Evolutionary conservation across 1,140 invertebrate genomes (phyloP), one percentile per base, ranked within the genome.

Genomic region (Drosophila biarmipes): DNA sequence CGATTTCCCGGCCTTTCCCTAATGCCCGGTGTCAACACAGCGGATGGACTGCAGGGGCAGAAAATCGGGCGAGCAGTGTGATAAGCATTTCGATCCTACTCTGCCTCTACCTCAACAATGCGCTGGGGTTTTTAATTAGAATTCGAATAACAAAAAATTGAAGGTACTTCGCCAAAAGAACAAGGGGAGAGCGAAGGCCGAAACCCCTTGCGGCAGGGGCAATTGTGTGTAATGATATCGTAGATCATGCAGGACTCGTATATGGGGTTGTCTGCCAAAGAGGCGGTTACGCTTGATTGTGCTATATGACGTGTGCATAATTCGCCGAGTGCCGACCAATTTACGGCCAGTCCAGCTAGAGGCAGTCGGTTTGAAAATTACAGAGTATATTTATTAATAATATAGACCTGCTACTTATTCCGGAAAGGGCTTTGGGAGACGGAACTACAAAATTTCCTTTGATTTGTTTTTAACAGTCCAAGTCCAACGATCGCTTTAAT

Each of bases 261-360:
- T 46, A 48, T 62, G 67, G 78, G 81, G 78, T 82, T 75, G 64
- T 43, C 76, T 43, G 51, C 34, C 45, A 51, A 35, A 37, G 72
- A 84, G 82, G 82, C 72, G 84, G 84, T 89, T 89, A 89, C 76
- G 84, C 79, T 77, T 89, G 84, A 89, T 89, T 89, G 84, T 89
- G 79, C 49, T 84, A 58, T 78, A 90, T 84, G 78, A 84, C 84
- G 79, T 89, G 84, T 87, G 68, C 76, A 71, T 89, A 89, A 78
- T 78, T 78, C 46, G 35, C 24, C 64, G 51, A 64, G 51, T 52
- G 38, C 42, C 42, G 29, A 34, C 27, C 21, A 59, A 66, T 68
- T 72, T 49, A 46, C 31, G 29, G 27, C 21, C 40, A 49, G 21
- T 51, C 51, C 5, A 29, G 43, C n/a, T 40, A 48, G 27, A 38